phyloP scores from a whole-genome alignment of 35 echinoderm and acorn worm species.

The Apostichopus japonicus region DNA sequence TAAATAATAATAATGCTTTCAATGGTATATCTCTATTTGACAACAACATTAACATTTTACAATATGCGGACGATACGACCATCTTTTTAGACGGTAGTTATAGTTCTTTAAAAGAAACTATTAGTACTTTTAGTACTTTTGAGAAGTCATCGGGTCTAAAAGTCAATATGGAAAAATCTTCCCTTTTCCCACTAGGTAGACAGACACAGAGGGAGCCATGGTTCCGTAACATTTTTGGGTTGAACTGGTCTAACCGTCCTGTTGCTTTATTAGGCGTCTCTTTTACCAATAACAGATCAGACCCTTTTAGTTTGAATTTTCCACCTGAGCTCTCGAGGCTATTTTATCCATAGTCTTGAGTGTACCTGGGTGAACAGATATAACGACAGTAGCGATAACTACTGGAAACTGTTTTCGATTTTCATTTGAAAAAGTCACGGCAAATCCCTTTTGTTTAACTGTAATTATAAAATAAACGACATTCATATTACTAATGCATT shows the following conservation, averaged over 20 bases:
- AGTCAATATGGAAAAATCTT: background rate
- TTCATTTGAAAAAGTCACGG: no score
- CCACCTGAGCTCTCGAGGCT: background rate
- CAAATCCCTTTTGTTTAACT: no score
- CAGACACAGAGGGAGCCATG: background rate
- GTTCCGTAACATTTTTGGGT: background rate
- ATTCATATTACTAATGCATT: no score
- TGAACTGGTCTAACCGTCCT: background rate
- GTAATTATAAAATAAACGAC: no score
- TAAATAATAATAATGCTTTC: background rate
- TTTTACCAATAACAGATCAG: background rate
- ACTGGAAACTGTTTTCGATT: no score
- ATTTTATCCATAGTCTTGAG: no score
- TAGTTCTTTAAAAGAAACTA: background rate
- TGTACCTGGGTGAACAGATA: no score
- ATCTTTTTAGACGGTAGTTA: background rate
- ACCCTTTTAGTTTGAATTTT: background rate
- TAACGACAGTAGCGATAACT: no score
- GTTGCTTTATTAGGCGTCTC: background rate
- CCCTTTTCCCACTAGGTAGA: background rate
- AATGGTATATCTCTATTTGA: background rate
- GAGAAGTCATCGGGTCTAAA: background rate
- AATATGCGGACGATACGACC: background rate
- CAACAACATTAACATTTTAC: background rate
- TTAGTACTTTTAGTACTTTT: background rate